Percentiles rank a stretch among this genome's conserved stretches.
These are phyloP conservation scores for Coryphaenoides rupestris DNA, from an alignment of 2,113 vertebrate species.

Conservation along the genomic window DNA sequence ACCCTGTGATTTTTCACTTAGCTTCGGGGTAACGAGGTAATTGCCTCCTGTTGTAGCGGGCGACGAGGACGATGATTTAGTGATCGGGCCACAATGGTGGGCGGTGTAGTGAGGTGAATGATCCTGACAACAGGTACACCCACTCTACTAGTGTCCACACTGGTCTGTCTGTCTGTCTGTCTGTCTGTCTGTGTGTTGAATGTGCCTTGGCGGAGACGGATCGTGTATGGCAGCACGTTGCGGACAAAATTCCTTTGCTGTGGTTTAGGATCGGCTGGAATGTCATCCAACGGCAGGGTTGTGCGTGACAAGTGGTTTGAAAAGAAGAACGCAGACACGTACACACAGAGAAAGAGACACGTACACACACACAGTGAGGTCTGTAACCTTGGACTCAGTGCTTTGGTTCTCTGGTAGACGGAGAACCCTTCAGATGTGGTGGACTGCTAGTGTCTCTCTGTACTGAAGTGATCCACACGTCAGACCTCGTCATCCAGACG, in stretches of 20 bases:
- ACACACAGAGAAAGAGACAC: conserved; percentile 23
- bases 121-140: conserved; percentile 46
- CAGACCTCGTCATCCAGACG: no score
- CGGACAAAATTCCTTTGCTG: conserved; percentile 32
- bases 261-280: conserved; percentile 57
- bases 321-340: conserved; percentile 15
- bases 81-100: conserved; percentile 40
- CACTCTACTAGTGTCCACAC: no score
- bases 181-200: neutral
- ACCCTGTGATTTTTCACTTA: conserved; percentile 58
- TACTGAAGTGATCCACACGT: no score
- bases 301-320: conserved; percentile 18
- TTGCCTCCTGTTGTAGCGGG: conserved; percentile 64
- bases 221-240: conserved; percentile 27
- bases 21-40: conserved; percentile 62
- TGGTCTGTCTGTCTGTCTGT: conserved; percentile 5
- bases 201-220: conserved; percentile 16
- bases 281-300: conserved; percentile 57
- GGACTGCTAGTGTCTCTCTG: neutral
- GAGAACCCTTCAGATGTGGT: conserved; percentile 15
- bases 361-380: neutral
- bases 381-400: conserved; percentile 21
- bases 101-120: conserved; percentile 37
- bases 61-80: conserved; percentile 59
- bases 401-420: conserved; percentile 12